Conservation (phyloP, 1,140 invertebrate species). For the Ceratitis capitata region DNA sequence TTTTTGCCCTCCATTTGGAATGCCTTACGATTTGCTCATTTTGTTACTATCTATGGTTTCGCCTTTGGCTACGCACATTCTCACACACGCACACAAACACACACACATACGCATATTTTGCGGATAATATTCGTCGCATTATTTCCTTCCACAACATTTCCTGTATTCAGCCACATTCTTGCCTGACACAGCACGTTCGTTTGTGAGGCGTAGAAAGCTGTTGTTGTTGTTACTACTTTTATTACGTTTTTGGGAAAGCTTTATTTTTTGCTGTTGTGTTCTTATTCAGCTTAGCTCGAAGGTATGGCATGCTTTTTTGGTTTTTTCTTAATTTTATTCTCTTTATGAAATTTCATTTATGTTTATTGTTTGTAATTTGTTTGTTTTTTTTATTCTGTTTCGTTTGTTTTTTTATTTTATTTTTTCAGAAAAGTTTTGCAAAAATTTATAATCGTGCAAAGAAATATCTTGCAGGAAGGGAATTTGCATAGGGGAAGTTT, state of each 20-base stretch:
- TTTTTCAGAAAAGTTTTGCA: neutral
- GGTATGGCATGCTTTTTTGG: neutral
- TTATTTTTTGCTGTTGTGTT: neutral
- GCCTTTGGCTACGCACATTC: no score
- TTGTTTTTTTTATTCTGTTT: neutral
- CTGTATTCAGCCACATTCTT: slow-evolving; percentile 10
- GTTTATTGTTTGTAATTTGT: neutral
- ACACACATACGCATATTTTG: neutral
- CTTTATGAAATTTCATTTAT: neutral
- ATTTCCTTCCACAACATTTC: slow-evolving; percentile 28
- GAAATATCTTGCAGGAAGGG: neutral
- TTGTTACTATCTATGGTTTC: no score
- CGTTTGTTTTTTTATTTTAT: neutral
- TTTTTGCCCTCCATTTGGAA: neutral
- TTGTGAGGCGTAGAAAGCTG: neutral
- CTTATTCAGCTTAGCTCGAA: neutral
- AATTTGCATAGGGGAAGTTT: no score
- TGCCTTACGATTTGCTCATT: neutral
- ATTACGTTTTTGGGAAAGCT: neutral
- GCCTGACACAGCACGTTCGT: neutral
- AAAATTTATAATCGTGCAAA: neutral
- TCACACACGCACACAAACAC: no score
- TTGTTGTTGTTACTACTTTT: neutral
- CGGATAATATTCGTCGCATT: slow-evolving; percentile 18
- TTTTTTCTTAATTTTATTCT: neutral